Base-by-base conservation (phyloP, 2,888 invertebrate genomes). In the Stegophylla sp. region DNA sequence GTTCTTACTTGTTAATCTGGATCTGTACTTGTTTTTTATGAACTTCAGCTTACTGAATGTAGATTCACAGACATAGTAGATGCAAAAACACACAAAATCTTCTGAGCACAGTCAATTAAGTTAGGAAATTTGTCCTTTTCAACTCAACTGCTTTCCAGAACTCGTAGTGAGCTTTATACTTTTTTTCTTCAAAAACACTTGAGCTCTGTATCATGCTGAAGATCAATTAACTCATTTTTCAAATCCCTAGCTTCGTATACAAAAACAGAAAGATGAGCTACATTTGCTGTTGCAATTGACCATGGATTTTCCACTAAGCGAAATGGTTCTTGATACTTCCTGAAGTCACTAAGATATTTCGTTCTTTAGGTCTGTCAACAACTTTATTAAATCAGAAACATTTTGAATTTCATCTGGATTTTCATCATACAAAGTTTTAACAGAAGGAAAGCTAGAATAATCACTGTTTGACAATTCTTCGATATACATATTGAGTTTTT, bases 81-180 rank as follows among this genome's bases (percentile, higher is more conserved):
- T 64, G 64, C 41, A 64, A 64, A 64, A 64, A 64, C 64, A 48
- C 48, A 64, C 64, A 64, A 64, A 64, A 64, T 64, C 64, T 64
- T 64, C 64, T 41, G 64, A 64, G 64, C 64, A 64, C 59, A 59
- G 59, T 59, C 59, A 59, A 59, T 59, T 59, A 59, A 59, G 59
- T 59, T 59, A 59, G 59, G 26, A 59, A 59, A 59, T 59, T 59
- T 59, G 26, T 26, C 59, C 59, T 59, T 34, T 34, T 34, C 34
- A 34, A 34, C 34, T 34, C 34, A 34, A 34, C 34, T 34, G 59
- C 59, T 59, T 15, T 59, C 59, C 26, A 59, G 59, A 59, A 59
- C 13, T 59, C 59, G 59, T 59, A 59, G 15, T 59, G 59, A 59
- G 23, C 26, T 13, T 59, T 59, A 23, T 59, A 26, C 13, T 59